Percentiles rank a stretch among this genome's conserved stretches.
phyloP scores from a whole-genome alignment of 2,797 vertebrate genomes.

The Myotis findleyi region DNA sequence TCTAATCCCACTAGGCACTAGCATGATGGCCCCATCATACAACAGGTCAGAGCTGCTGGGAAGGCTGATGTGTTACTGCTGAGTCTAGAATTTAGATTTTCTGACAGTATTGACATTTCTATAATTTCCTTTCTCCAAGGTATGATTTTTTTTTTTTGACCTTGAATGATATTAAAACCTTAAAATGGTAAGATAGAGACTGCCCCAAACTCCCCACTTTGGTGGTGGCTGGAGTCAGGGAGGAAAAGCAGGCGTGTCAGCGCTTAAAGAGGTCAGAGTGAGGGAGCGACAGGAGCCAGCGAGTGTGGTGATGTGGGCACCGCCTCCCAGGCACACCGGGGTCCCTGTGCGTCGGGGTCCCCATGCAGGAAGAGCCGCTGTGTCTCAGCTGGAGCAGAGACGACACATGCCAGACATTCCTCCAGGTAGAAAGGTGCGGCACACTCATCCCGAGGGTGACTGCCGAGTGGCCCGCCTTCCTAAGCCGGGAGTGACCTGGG shows the following conservation, averaged over 20 bases:
- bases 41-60: background rate
- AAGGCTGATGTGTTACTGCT: background rate
- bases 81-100: conserved; percentile 1
- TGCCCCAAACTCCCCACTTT: background rate
- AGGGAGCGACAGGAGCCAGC: background rate
- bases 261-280: background rate
- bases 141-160: background rate
- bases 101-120: background rate
- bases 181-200: background rate
- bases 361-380: background rate
- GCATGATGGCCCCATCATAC: rapidly evolving
- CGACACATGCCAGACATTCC: background rate
- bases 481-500: rapidly evolving
- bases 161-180: background rate
- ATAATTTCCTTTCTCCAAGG: background rate
- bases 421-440: background rate
- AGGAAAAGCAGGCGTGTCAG: background rate
- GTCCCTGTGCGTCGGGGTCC: rapidly evolving
- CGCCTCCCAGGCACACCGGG: background rate
- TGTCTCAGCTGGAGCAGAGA: background rate
- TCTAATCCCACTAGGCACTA: rapidly evolving
- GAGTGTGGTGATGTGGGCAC: rapidly evolving
- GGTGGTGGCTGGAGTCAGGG: background rate
- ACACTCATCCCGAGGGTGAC: rapidly evolving
- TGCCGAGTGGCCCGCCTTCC: background rate